Conservation (phyloP, 2,888 invertebrate genomes). For the Chrysodeixis includens region DNA sequence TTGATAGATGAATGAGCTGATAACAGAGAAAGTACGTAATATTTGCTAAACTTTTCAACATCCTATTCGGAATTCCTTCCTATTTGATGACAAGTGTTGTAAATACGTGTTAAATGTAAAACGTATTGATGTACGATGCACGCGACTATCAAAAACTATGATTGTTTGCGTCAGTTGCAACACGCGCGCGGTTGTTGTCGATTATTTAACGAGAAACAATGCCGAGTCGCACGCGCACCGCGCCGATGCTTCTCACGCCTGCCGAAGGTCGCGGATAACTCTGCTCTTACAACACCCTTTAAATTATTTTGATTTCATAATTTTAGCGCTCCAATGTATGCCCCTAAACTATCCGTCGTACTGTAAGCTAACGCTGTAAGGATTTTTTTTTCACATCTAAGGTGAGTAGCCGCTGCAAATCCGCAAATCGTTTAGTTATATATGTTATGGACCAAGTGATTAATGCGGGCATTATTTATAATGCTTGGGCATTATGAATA, state of each 20-base stretch:
- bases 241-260: conserved; percentile 83
- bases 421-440: conserved; percentile 49
- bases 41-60: background rate
- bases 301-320: conserved; percentile 87
- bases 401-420: conserved; percentile 31
- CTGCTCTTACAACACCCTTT: conserved; percentile 85
- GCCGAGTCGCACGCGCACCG: conserved; percentile 79
- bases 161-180: conserved; percentile 77
- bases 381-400: conserved; percentile 52
- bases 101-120: conserved; percentile 63
- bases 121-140: conserved; percentile 71
- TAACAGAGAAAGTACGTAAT: background rate
- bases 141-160: conserved; percentile 72
- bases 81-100: conserved; percentile 19
- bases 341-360: conserved; percentile 63
- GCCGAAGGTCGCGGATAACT: conserved; percentile 87
- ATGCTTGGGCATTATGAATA: too few species aligned
- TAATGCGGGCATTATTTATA: too few species aligned
- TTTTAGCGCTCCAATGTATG: conserved; percentile 73
- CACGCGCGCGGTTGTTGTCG: conserved; percentile 79
- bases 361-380: conserved; percentile 44
- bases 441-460: too few species aligned
- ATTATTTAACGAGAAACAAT: conserved; percentile 87
- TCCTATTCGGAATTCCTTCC: conserved; percentile 14
- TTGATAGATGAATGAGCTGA: conserved; percentile 8